A percentile compares a stretch with the other conserved stretches of the same genome.
phyloP scores from a whole-genome alignment of 2,797 vertebrate species.

The Sphenodon punctatus region DNA sequence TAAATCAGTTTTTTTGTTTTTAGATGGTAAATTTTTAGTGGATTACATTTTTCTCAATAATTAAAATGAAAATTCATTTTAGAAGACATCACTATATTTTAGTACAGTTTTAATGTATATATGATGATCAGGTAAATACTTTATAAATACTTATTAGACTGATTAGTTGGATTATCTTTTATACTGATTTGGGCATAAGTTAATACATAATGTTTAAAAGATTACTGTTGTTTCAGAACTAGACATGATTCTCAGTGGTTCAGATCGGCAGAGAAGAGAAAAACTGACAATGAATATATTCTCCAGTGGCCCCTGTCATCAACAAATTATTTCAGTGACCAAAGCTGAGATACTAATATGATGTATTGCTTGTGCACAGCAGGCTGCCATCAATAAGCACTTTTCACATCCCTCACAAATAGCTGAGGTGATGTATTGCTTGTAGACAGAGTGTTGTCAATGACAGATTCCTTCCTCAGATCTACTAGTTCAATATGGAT shows the following conservation, averaged over 20 bases:
- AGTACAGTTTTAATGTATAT: no score
- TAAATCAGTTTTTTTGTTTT: no score
- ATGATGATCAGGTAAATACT: conserved; percentile 3
- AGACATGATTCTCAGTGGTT: conserved; percentile 45
- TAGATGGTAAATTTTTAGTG: no score
- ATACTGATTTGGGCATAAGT: conserved; percentile 18
- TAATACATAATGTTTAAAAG: background rate
- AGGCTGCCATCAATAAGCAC: conserved; percentile 8
- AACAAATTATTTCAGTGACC: conserved; percentile 20
- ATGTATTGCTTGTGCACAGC: background rate
- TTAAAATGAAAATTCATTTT: background rate
- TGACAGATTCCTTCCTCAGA: conserved; percentile 15
- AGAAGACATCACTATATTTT: background rate
- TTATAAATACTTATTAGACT: conserved; percentile 27
- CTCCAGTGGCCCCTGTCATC: conserved; percentile 34
- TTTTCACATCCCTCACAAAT: conserved; percentile 3
- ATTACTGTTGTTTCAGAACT: conserved; percentile 48
- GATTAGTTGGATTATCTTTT: conserved; percentile 47
- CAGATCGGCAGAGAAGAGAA: conserved; percentile 37
- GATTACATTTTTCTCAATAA: conserved; percentile 13
- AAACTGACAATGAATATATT: conserved; percentile 18
- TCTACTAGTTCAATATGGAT: conserved; percentile 17
- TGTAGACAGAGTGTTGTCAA: conserved; percentile 20
- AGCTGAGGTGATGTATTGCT: conserved; percentile 20
- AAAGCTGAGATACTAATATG: conserved; percentile 16